Evolutionary conservation across 2,113 vertebrate genomes (phyloP).

Genomic region (Carollia perspicillata): DNA sequence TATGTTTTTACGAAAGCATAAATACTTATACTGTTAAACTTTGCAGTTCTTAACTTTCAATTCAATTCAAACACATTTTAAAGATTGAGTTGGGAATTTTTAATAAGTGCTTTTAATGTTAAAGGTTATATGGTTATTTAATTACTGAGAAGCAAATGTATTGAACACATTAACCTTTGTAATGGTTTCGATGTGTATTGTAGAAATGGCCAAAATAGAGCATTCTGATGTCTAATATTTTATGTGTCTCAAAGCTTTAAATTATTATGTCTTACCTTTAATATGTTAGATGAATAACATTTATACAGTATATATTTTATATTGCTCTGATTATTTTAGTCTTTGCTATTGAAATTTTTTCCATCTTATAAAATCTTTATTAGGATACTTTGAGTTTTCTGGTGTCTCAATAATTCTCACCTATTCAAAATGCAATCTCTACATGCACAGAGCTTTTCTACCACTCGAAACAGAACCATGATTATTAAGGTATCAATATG

Average conservation of each 20-base stretch:
- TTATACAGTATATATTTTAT: not conserved
- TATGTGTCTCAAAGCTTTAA: not conserved
- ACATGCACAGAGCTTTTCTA: not conserved
- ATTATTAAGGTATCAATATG: not conserved
- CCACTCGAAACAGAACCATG: not conserved
- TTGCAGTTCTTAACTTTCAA: not conserved
- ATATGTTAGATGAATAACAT: not conserved
- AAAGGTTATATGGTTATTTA: not conserved
- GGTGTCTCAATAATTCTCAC: not conserved
- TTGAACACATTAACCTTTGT: not conserved
- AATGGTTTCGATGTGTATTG: not conserved
- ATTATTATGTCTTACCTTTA: not conserved
- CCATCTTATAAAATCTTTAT: not conserved
- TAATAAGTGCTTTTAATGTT: not conserved
- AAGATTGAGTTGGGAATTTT: not conserved
- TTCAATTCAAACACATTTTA: constrained; percentile 22
- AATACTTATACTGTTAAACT: not conserved
- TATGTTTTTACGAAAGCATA: not conserved
- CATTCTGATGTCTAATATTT: not conserved
- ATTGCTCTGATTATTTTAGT: not conserved
- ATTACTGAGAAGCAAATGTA: not conserved
- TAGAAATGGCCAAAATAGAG: not conserved
- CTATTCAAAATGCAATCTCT: not conserved
- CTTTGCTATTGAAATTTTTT: not conserved
- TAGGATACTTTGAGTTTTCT: not conserved